Evolutionary conservation across 2,888 invertebrate genomes (phyloP), one percentile per base, ranked within the genome.

Genomic region (Andrena haemorrhoa): DNA sequence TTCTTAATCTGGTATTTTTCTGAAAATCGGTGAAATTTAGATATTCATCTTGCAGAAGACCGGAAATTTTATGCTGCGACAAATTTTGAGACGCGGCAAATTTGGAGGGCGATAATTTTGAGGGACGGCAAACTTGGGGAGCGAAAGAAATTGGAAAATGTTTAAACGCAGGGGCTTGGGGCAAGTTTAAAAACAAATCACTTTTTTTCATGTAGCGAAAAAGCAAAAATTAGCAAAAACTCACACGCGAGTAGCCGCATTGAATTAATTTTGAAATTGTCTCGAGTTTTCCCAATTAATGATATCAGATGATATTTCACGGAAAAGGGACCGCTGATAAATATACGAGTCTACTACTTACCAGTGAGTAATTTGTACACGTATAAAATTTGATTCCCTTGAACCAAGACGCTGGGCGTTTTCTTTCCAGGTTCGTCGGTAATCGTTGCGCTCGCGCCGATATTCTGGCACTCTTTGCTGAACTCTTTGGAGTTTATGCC

Each of bases 381-480:
- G 90, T 95, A 95, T 78, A 94, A 91, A 77, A 98, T 96, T 95
- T 98, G 98, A 94, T 98, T 98, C 8, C 98, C 98, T 94, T 98
- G 98, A 81, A 98, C 96, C 93, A 98, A 95, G 47, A 98, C 96
- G 94, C 98, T 97, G 88, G 96, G 96, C 61, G 94, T 94, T 89
- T 96, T 96, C 90, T 97, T 96, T 72, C 96, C 97, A 2, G 97
- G 96, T 23, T 96, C 93, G 84, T 96, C 96, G 60, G 96, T 96
- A 71, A 98, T 96, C 47, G 97, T 97, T 78, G 98, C 97, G 90
- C 98, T 97, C 20, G 98, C 98, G 0, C 98, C 98, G 69, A 97
- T 97, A 16, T 96, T 97, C 94, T 98, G 98, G 90, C 98, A 97
- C 88, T 96, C 96, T 92, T 97, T 97, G 23, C 97, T 96, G 93